Conservation (phyloP, 2,797 vertebrate species). For the Neosilurus mollespiculum region DNA sequence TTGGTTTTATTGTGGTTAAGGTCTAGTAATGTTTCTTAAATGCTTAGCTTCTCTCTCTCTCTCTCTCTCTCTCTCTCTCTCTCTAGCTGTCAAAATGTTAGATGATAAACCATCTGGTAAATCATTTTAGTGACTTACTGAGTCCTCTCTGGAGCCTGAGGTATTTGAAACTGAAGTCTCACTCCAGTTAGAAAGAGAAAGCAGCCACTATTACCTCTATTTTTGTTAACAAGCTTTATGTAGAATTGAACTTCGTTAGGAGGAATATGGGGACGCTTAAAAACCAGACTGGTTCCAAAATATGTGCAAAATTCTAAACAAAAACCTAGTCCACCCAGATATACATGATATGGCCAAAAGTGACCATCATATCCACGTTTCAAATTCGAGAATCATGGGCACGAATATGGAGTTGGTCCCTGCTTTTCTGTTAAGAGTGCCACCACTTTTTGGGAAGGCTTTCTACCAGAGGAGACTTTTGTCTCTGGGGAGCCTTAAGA, state of each 20-base stretch:
- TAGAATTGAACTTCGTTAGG: neutral
- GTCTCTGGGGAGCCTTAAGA: neutral
- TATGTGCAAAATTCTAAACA: neutral
- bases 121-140: slow-evolving; percentile 69
- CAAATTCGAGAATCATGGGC: neutral
- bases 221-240: slow-evolving; percentile 16
- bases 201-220: slow-evolving; percentile 12
- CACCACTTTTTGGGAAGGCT: neutral
- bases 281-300: slow-evolving; percentile 6
- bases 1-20: neutral
- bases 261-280: slow-evolving; percentile 8
- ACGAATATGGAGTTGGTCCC: neutral
- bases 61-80: neutral
- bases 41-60: neutral
- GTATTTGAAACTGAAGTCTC: slow-evolving; percentile 36
- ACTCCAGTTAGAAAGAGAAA: slow-evolving; percentile 32
- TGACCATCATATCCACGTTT: neutral
- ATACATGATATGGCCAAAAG: neutral
- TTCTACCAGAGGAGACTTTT: neutral
- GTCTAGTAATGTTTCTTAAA: neutral
- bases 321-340: neutral
- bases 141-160: slow-evolving; percentile 35
- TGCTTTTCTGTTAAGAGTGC: neutral
- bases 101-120: slow-evolving; percentile 71
- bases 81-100: neutral